phyloP scores from a whole-genome alignment of 1,140 invertebrate species.

The Macrocentrus cingulum region DNA sequence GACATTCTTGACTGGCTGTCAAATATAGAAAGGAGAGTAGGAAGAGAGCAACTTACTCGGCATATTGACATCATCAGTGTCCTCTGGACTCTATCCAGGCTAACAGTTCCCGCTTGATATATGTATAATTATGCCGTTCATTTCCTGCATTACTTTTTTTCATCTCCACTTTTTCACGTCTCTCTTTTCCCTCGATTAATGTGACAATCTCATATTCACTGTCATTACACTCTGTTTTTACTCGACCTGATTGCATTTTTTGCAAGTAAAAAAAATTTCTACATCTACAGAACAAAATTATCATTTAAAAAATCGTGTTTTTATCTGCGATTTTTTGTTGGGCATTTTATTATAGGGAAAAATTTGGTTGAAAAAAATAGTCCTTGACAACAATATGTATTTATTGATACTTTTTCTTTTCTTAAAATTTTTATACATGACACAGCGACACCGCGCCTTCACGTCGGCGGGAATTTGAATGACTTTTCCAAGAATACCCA shows the following conservation, averaged over 20 bases:
- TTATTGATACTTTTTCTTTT: constrained; percentile 7
- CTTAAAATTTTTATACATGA: constrained; percentile 26
- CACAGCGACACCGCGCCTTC: constrained; percentile 3
- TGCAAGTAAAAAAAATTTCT: no score
- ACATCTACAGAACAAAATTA: no score
- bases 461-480: constrained; percentile 20
- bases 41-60: background rate
- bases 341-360: no score
- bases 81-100: constrained; percentile 11
- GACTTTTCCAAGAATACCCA: constrained; percentile 26
- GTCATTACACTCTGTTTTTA: background rate
- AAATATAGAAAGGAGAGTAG: background rate
- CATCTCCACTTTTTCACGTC: background rate
- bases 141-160: constrained; percentile 10
- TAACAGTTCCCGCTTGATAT: background rate
- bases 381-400: no score
- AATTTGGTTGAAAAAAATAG: no score
- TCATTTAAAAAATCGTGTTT: no score
- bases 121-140: constrained; percentile 9
- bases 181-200: background rate
- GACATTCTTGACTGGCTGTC: background rate
- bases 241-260: no score
- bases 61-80: constrained; percentile 5
- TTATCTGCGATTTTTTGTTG: no score
- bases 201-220: background rate